These are phyloP conservation scores for Ceuthmochares aereus DNA, from an alignment of 2,113 vertebrate genomes.

Conservation along the genomic window DNA sequence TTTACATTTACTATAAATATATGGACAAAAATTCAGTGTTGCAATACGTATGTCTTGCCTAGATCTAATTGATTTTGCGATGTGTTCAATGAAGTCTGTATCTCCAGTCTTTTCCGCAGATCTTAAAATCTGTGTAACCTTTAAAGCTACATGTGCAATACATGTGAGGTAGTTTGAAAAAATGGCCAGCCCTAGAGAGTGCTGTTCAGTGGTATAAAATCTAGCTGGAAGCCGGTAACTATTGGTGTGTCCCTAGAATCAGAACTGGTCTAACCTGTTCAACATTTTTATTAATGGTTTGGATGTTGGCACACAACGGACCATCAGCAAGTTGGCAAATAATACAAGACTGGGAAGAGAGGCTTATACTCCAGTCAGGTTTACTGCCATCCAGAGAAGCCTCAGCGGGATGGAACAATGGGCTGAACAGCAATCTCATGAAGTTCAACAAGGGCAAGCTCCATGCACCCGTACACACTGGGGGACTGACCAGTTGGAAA, in stretches of 20 bases:
- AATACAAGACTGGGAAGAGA: neutral
- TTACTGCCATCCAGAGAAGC: neutral
- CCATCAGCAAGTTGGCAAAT: neutral
- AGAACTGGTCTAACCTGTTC: neutral
- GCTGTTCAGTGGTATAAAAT: neutral
- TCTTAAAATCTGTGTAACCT: neutral
- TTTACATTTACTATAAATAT: neutral
- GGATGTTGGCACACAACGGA: neutral
- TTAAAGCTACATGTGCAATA: neutral
- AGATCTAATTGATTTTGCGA: neutral
- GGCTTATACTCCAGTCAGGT: too few species aligned
- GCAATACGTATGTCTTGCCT: accelerated
- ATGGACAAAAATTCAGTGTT: neutral
- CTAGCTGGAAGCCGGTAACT: neutral
- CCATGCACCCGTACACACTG: accelerated
- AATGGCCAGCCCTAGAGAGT: neutral
- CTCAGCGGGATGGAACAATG: neutral
- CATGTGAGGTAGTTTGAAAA: neutral
- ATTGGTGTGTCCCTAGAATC: neutral
- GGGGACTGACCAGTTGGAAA: neutral
- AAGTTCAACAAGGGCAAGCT: neutral
- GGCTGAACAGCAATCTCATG: neutral
- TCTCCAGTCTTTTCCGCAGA: neutral
- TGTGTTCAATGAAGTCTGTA: neutral
- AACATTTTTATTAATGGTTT: neutral